Conservation (phyloP, 2,888 invertebrate genomes). For the Hydropsyche betteni region DNA sequence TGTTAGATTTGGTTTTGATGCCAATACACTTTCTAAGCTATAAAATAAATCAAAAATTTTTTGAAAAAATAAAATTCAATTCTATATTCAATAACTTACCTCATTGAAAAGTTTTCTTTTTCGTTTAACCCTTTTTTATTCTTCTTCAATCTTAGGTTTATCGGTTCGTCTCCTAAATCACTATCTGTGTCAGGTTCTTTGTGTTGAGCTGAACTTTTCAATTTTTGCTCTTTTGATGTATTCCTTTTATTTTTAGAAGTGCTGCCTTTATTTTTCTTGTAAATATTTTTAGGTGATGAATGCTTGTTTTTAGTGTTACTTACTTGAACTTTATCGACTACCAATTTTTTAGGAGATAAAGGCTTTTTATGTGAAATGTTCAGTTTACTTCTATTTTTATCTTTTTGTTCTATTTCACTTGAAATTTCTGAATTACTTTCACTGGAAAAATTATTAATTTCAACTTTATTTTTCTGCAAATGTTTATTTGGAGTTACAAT, state of each 20-base stretch:
- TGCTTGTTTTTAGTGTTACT: constrained; percentile 5
- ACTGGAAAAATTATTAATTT: constrained; percentile 19
- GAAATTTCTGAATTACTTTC: background rate
- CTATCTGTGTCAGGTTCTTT: constrained; percentile 17
- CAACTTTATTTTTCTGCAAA: background rate
- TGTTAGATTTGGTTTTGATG: constrained; percentile 37
- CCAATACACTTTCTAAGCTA: background rate
- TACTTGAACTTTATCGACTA: background rate
- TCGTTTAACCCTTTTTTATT: background rate
- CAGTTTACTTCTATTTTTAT: background rate
- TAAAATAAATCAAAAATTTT: background rate
- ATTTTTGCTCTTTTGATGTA: background rate
- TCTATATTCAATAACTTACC: background rate
- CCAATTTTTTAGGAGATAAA: background rate
- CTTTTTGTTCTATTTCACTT: background rate
- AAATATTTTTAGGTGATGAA: constrained; percentile 3
- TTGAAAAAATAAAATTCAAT: background rate
- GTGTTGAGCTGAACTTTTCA: constrained; percentile 13
- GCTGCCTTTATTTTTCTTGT: constrained; percentile 21
- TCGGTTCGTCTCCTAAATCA: background rate
- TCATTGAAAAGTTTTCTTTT: constrained; percentile 17
- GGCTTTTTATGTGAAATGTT: background rate
- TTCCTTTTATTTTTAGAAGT: background rate
- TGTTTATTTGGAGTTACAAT: background rate
- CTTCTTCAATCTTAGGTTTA: constrained; percentile 13